phyloP scores from a whole-genome alignment of 2,797 vertebrate genomes.

The Anableps anableps region DNA sequence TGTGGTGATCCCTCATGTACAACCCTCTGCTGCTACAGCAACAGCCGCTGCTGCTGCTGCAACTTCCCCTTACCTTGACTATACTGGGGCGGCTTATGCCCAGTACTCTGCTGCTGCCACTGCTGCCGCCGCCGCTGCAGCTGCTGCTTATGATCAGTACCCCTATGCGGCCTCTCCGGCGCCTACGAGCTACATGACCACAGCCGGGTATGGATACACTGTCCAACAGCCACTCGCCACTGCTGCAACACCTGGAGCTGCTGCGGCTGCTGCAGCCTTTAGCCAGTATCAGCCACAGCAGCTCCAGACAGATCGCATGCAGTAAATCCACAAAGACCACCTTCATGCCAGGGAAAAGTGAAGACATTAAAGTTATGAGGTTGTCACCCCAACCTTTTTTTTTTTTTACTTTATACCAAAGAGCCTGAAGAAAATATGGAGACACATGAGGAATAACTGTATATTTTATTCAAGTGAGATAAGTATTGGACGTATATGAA shows the following conservation, averaged over 20 bases:
- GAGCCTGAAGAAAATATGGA: conserved; percentile 56
- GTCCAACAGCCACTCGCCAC: conserved; percentile 93
- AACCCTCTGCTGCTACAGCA: conserved; percentile 84
- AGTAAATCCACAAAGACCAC: conserved; percentile 78
- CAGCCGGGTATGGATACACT: conserved; percentile 92
- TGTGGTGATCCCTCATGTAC: conserved; percentile 92
- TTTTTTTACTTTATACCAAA: conserved; percentile 68
- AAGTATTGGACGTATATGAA: conserved; percentile 66
- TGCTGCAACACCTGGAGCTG: conserved; percentile 88
- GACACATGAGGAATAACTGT: conserved; percentile 51
- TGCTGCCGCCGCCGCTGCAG: conserved; percentile 85
- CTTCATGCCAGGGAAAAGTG: conserved; percentile 11
- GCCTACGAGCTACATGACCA: conserved; percentile 89
- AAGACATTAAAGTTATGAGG: conserved; percentile 14
- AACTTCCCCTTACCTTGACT: conserved; percentile 94
- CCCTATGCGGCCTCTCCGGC: conserved; percentile 94
- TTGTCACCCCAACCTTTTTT: neutral
- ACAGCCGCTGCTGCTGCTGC: conserved; percentile 80
- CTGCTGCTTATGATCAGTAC: conserved; percentile 94
- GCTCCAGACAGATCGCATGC: conserved; percentile 96
- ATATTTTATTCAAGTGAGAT: conserved; percentile 65
- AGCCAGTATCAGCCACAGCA: conserved; percentile 92
- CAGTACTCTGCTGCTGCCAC: conserved; percentile 90
- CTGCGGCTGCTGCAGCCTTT: conserved; percentile 85
- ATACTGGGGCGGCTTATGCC: conserved; percentile 93